phyloP scores from a whole-genome alignment of 2,113 vertebrate species.

The Cyprinus carpio region DNA sequence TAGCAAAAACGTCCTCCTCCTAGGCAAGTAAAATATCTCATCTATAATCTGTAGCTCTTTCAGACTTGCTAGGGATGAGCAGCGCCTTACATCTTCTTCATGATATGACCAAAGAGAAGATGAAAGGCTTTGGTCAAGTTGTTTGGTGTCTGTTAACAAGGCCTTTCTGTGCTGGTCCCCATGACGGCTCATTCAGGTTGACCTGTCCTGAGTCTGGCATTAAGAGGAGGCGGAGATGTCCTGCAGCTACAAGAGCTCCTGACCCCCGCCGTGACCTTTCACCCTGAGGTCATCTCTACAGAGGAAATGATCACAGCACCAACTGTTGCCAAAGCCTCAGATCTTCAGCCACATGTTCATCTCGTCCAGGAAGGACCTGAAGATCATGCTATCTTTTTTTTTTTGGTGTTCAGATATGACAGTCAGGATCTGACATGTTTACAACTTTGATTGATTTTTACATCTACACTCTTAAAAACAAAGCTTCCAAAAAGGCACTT shows the following conservation, averaged over 20 bases:
- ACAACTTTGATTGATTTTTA: too few relatives aligned
- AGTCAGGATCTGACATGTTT: too few relatives aligned
- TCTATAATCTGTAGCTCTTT: slow-evolving; percentile 4
- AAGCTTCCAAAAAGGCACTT: too few relatives aligned
- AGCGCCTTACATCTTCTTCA: not conserved
- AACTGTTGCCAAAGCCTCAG: slow-evolving; percentile 20
- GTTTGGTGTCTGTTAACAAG: slow-evolving; percentile 22
- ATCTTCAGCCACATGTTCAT: slow-evolving; percentile 38
- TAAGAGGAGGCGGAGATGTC: slow-evolving; percentile 26
- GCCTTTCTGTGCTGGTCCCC: slow-evolving; percentile 24
- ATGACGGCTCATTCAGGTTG: not conserved
- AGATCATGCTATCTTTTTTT: not conserved
- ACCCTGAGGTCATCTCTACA: slow-evolving; percentile 34
- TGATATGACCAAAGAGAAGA: not conserved
- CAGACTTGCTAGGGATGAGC: not conserved
- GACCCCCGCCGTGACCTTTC: slow-evolving; percentile 42
- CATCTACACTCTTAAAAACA: too few relatives aligned
- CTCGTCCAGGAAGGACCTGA: slow-evolving; percentile 7
- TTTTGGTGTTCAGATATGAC: too few relatives aligned
- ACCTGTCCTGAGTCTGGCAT: slow-evolving; percentile 1
- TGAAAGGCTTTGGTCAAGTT: slow-evolving; percentile 19
- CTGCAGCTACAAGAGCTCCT: slow-evolving; percentile 54
- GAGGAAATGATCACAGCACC: slow-evolving; percentile 46
- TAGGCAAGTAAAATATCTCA: not conserved
- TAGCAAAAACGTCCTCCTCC: not conserved